Evolutionary conservation across 2,797 vertebrate genomes (phyloP).

Genomic region (Hyperoplus lanceolatus): DNA sequence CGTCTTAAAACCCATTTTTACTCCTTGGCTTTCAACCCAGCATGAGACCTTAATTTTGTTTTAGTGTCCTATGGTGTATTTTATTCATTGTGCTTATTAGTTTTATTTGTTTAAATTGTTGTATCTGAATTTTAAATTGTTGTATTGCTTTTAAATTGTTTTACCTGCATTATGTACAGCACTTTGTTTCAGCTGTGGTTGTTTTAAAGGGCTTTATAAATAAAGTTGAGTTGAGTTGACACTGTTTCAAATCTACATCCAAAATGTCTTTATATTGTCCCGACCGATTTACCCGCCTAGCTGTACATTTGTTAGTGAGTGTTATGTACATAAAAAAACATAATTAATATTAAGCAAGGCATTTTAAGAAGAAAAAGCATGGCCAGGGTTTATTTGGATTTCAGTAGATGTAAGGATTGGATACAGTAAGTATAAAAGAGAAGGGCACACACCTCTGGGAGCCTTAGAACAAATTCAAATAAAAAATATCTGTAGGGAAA

Average conservation of each 20-base stretch:
- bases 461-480: constrained; percentile 53
- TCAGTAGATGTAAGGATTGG: constrained; percentile 4
- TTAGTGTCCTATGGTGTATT: too few relatives aligned
- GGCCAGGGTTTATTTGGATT: not conserved
- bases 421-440: constrained; percentile 2
- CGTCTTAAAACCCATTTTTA: too few relatives aligned
- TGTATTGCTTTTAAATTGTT: too few relatives aligned
- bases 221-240: not conserved
- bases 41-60: too few relatives aligned
- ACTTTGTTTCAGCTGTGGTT: too few relatives aligned
- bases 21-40: too few relatives aligned
- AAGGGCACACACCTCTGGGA: not conserved
- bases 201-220: too few relatives aligned
- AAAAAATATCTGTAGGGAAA: constrained; percentile 53
- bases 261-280: not conserved
- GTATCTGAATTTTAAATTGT: too few relatives aligned
- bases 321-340: not conserved
- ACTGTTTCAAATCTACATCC: not conserved
- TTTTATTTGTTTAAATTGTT: too few relatives aligned
- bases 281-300: not conserved
- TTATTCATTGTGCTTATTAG: too few relatives aligned
- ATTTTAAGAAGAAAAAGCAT: not conserved
- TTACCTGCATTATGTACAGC: too few relatives aligned
- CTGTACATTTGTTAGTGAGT: not conserved
- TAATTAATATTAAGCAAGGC: not conserved